Evolutionary conservation across 2,797 vertebrate genomes (phyloP).

Genomic region (Myiothlypis chrysogaster): DNA sequence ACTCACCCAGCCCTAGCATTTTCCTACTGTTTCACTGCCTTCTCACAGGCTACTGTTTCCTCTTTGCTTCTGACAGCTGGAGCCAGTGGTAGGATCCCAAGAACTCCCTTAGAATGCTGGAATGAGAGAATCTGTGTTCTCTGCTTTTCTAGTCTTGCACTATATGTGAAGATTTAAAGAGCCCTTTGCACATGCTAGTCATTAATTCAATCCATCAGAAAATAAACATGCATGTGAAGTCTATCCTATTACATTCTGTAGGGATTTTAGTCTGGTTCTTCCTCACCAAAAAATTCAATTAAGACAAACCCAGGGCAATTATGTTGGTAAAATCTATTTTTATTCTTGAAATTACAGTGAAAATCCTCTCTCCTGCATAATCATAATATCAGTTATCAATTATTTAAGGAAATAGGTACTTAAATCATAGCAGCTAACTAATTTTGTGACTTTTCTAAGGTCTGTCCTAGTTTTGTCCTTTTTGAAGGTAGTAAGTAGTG

Average conservation of each 20-base stretch:
- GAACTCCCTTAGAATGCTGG: neutral
- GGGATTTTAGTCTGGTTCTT: neutral
- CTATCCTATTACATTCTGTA: neutral
- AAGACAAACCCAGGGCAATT: neutral
- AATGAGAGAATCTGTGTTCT: fast-evolving
- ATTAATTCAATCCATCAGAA: neutral
- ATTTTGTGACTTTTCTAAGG: neutral
- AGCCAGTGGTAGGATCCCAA: neutral
- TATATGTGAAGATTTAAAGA: neutral
- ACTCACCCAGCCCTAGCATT: neutral
- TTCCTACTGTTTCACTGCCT: neutral
- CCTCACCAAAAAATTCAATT: neutral
- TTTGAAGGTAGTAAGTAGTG: neutral
- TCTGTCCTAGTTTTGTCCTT: neutral
- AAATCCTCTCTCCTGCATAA: neutral
- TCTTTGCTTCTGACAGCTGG: neutral
- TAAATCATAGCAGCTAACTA: neutral
- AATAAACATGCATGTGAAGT: neutral
- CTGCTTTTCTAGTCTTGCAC: neutral
- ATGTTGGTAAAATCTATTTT: neutral
- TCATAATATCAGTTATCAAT: neutral
- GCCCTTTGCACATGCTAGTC: neutral
- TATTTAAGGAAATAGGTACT: neutral
- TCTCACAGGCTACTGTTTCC: neutral
- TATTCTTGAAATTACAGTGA: neutral